phyloP scores from a whole-genome alignment of 1,140 invertebrate genomes.

The Holcopasites calliopsidis region DNA sequence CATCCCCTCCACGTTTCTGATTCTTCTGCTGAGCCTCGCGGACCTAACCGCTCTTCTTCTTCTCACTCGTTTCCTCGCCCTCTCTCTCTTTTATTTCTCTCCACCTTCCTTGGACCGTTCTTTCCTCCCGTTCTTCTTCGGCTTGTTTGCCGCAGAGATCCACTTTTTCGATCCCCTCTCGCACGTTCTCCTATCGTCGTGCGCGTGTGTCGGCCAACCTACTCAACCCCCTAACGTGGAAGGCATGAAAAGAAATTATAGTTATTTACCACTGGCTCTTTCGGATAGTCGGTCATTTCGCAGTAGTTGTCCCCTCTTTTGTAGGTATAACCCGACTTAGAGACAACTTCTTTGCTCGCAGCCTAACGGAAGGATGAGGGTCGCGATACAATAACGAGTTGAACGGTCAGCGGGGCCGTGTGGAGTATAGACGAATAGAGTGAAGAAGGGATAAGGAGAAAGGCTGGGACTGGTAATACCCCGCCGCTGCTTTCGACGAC shows the following conservation, averaged over 20 bases:
- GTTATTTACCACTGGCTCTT: conserved; percentile 76
- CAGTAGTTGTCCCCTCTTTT: conserved; percentile 68
- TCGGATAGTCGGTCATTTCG: conserved; percentile 77
- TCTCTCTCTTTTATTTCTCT: background rate
- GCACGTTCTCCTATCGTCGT: conserved; percentile 31
- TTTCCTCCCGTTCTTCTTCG: conserved; percentile 23
- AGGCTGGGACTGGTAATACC: conserved; percentile 32
- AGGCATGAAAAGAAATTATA: conserved; percentile 76
- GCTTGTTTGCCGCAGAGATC: conserved; percentile 1
- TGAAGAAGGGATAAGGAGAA: conserved; percentile 8
- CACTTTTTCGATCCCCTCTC: conserved; percentile 13
- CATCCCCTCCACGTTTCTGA: conserved; percentile 63
- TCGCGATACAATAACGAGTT: conserved; percentile 18
- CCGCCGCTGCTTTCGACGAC: conserved; percentile 17
- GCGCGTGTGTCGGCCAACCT: conserved; percentile 55
- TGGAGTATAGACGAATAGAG: background rate
- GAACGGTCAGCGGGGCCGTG: no score
- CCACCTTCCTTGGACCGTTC: conserved; percentile 41
- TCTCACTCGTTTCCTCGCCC: conserved; percentile 26
- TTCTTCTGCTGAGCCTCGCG: conserved; percentile 69
- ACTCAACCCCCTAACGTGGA: conserved; percentile 71
- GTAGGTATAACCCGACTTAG: conserved; percentile 51
- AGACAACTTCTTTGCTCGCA: conserved; percentile 60
- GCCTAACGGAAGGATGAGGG: conserved; percentile 21
- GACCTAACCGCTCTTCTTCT: conserved; percentile 62